Evolutionary conservation across 2,888 invertebrate species (phyloP), one percentile per base, ranked within the genome.

Genomic region (Synanthedon andrenaeformis): DNA sequence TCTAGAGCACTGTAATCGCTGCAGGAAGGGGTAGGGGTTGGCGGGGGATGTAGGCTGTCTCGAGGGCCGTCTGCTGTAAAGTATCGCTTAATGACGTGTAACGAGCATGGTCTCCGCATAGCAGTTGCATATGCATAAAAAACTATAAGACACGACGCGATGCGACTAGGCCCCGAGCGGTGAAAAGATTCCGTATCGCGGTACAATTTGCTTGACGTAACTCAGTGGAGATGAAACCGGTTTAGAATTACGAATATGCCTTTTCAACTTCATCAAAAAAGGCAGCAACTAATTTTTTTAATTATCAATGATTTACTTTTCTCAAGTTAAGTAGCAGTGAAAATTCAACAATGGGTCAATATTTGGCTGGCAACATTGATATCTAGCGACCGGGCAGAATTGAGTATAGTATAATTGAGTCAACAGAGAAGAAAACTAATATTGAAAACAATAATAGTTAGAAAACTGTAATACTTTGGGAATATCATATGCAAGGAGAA

Each of bases 81-180:
- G 86, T 86, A 87, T 87, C 84, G 85, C 84, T 83, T 87, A 87
- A 87, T 86, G 86, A 87, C 84, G 84, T 84, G 86, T 84, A 85
- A 86, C 86, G 83, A 85, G 83, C 79, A 69, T 71, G 77, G 78
- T 79, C 78, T 72, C 75, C 55, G 52, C 65, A 69, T 68, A 66
- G 69, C 71, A 73, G 69, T 72, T 71, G 74, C 69, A 70, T 71
- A 73, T 74, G 75, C 73, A 69, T 72, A 72, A 69, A 76, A 77
- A 49, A 63, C 60, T 60, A 60, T 59, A 59, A 58, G 58, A 49
- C 35, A 35, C 10, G 35, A 35, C 35, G 35, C 49, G 49, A 49
- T 49, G 49, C 49, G 49, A 19, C 49, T 14, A 54, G 57, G 42
- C 58, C 56, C 56, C 35, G 10, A 35, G 42, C 61, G 65, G 63